Conservation (phyloP, 2,113 vertebrate species). For the Sphaerodactylus townsendi region DNA sequence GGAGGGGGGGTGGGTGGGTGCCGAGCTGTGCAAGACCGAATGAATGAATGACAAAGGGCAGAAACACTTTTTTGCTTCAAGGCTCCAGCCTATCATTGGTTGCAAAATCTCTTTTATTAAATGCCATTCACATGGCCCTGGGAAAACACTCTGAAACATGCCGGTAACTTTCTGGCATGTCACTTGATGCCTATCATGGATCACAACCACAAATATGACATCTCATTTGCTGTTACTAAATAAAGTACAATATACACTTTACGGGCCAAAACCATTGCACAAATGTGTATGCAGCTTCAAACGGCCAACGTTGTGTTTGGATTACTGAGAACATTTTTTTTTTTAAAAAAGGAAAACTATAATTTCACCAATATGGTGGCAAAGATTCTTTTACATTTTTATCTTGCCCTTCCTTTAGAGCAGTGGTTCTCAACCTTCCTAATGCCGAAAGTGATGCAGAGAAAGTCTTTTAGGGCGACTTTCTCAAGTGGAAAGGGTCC, state of each 20-base stretch:
- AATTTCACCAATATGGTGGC: neutral
- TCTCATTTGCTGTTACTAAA: conserved; percentile 63
- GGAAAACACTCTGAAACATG: conserved; percentile 60
- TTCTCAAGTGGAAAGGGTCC: too few species aligned
- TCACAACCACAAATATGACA: conserved; percentile 50
- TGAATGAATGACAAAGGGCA: conserved; percentile 64
- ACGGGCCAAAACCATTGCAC: conserved; percentile 20
- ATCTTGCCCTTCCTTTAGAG: too few species aligned
- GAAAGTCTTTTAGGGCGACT: too few species aligned
- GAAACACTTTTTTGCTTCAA: conserved; percentile 65
- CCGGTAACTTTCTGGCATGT: conserved; percentile 52
- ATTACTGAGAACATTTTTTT: neutral
- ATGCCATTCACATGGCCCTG: conserved; percentile 65
- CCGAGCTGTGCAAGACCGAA: conserved; percentile 54
- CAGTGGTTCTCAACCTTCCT: too few species aligned
- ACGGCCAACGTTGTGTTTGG: conserved; percentile 10
- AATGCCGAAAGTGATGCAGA: too few species aligned
- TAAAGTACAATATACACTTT: conserved; percentile 35
- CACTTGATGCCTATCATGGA: conserved; percentile 47
- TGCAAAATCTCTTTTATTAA: conserved; percentile 69
- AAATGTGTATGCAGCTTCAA: conserved; percentile 26
- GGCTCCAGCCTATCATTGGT: conserved; percentile 58
- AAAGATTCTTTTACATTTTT: neutral
- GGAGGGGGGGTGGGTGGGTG: conserved; percentile 22
- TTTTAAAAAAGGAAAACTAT: too few species aligned